Base-by-base conservation (phyloP, 2,888 invertebrate genomes). In the Apoderus coryli region DNA sequence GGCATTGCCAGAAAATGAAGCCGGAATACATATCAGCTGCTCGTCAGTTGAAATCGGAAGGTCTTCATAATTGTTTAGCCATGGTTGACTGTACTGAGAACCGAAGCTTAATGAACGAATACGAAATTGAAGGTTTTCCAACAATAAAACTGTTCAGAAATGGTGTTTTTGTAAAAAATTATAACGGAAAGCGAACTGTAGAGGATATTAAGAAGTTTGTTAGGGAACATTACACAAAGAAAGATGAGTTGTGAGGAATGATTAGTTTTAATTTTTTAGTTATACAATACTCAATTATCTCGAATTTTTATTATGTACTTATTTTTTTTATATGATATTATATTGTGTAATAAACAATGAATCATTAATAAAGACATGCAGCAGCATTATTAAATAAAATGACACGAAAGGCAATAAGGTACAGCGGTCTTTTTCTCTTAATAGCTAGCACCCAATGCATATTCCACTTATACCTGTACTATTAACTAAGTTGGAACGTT, bases 61-160 rank as follows among this genome's bases (percentile, higher is more conserved):
- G 60, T 1, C 47, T 56, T 4, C 27, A 36, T 16, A 46, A 46
- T 29, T 50, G 43, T 35, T 49, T 69, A 2, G 67, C 71, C 4
- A 71, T 76, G 13, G 59, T 80, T 0, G 80, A 82, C 50, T 76
- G 76, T 6, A 68, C 74, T 0, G 60, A 64, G 23, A 74, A 77
- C 43, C 57, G 63, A 0, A 61, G 63, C 32, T 57, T 71, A 2
- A 66, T 71, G 0, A 65, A 69, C 29, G 48, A 67, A 26, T 76
- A 67, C 38, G 60, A 64, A 27, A 66, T 82, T 24, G 56, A 65
- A 27, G 72, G 71, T 2, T 67, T 74, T 43, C 82, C 81, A 0
- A 76, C 77, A 0, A 61, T 79, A 48, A 72, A 74, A 56, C 59
- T 69, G 30, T 76, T 67, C 49, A 51, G 56, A 2, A 54, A 59